Conservation (phyloP, 2,113 vertebrate species). For the Clarias gariepinus region DNA sequence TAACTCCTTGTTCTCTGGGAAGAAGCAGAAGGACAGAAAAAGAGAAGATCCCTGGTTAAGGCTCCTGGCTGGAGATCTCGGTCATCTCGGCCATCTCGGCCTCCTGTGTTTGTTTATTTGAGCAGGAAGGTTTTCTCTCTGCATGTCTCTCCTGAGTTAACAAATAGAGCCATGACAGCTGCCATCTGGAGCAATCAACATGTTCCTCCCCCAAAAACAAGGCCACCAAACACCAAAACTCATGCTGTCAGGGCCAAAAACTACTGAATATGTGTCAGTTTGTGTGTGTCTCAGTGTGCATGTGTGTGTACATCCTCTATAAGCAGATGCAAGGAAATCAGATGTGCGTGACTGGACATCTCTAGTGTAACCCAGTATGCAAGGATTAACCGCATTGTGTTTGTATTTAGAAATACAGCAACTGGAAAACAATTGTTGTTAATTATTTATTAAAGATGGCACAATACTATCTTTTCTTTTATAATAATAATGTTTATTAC, state of each 20-base stretch:
- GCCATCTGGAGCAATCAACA: constrained; percentile 69
- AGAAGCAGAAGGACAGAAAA: neutral
- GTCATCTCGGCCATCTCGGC: constrained; percentile 57
- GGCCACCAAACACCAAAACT: constrained; percentile 17
- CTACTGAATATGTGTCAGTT: constrained; percentile 1
- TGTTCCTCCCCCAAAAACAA: constrained; percentile 37
- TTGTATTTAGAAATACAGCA: neutral
- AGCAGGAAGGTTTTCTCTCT: constrained; percentile 63
- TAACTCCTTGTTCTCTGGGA: neutral
- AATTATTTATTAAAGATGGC: neutral
- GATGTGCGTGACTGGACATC: neutral
- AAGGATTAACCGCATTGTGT: neutral
- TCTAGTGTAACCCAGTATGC: neutral
- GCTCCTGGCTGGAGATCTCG: constrained; percentile 30
- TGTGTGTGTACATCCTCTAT: constrained; percentile 3
- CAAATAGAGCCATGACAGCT: constrained; percentile 68
- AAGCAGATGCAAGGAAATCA: constrained; percentile 1
- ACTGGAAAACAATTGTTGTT: neutral
- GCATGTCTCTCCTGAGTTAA: constrained; percentile 64
- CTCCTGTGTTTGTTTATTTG: constrained; percentile 69
- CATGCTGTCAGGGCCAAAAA: constrained; percentile 3
- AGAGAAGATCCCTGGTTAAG: neutral
- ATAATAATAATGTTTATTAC: too few species aligned
- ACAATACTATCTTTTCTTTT: neutral
- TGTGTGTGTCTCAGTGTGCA: constrained; percentile 1